phyloP scores from a whole-genome alignment of 2,113 vertebrate species.

The Cyanistes caeruleus region DNA sequence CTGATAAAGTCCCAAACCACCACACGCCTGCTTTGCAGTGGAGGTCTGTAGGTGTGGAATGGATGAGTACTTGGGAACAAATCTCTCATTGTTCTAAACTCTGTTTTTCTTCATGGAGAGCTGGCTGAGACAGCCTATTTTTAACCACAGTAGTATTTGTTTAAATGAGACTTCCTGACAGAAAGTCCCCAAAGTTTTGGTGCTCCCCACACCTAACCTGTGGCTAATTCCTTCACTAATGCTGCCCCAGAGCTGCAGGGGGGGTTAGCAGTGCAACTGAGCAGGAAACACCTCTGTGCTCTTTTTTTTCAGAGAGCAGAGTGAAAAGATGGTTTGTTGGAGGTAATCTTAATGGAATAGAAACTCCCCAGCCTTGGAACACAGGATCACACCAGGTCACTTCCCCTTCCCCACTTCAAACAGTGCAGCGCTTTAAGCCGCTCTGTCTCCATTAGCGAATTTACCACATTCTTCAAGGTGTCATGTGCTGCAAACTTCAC shows the following conservation, averaged over 20 bases:
- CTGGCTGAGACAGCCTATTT: not conserved
- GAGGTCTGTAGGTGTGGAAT: not conserved
- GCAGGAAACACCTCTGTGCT: not conserved
- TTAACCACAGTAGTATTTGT: constrained; percentile 6
- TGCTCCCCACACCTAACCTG: not conserved
- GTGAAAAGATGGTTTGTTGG: constrained; percentile 26
- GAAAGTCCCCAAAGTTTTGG: not conserved
- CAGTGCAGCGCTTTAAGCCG: not conserved
- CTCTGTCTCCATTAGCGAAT: not conserved
- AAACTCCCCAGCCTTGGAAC: constrained; percentile 28
- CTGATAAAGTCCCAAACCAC: not conserved
- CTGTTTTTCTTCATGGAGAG: not conserved
- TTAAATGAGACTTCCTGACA: constrained; percentile 22
- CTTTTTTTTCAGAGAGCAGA: constrained; percentile 14
- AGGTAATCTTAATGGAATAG: constrained; percentile 37
- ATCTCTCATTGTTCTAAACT: not conserved
- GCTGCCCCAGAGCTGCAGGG: not conserved
- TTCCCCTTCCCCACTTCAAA: constrained; percentile 65
- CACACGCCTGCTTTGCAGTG: not conserved
- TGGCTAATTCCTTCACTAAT: not conserved
- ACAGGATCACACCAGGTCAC: constrained; percentile 57
- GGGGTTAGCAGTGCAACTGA: not conserved
- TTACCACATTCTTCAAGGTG: constrained; percentile 41
- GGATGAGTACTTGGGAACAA: not conserved
- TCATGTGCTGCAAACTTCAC: constrained; percentile 15